phyloP scores from a whole-genome alignment of 1,140 invertebrate genomes.

The Drosophila murphyi region DNA sequence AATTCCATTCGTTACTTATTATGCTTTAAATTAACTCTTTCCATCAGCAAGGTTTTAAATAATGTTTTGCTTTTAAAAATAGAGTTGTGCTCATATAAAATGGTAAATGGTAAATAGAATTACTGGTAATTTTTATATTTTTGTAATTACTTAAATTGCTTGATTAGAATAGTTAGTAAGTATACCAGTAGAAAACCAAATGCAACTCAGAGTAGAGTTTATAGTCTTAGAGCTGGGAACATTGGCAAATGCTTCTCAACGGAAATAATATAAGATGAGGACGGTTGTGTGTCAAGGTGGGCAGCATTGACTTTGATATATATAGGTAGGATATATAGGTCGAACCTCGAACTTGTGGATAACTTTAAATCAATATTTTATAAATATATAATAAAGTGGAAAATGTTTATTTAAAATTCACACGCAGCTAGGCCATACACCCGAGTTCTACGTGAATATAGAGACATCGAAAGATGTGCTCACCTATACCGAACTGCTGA shows the following conservation, averaged over 20 bases:
- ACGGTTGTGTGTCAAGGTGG: conserved; percentile 47
- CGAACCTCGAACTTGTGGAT: conserved; percentile 5
- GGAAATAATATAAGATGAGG: conserved; percentile 25
- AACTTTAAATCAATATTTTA: conserved; percentile 61
- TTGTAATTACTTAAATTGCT: background rate
- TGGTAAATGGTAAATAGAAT: too few species aligned
- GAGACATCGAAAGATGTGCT: conserved; percentile 86
- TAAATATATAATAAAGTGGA: conserved; percentile 61
- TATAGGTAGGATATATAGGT: conserved; percentile 10
- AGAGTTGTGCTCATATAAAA: too few species aligned
- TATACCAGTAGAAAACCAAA: background rate
- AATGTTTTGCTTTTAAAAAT: too few species aligned
- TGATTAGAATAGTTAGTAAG: background rate
- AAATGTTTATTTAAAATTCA: conserved; percentile 55
- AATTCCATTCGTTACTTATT: too few species aligned
- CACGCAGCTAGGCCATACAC: conserved; percentile 89
- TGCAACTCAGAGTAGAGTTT: background rate
- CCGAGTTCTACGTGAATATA: conserved; percentile 90
- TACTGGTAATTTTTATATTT: background rate
- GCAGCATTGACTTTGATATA: conserved; percentile 60
- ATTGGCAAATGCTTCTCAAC: conserved; percentile 15
- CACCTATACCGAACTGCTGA: conserved; percentile 88
- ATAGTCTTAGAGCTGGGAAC: conserved; percentile 27
- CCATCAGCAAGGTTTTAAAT: too few species aligned
- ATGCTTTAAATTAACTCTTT: too few species aligned